Percentiles rank a stretch among this genome's conserved stretches.
Evolutionary conservation across 2,113 vertebrate species (phyloP).

Genomic region (Varanus salvator): DNA sequence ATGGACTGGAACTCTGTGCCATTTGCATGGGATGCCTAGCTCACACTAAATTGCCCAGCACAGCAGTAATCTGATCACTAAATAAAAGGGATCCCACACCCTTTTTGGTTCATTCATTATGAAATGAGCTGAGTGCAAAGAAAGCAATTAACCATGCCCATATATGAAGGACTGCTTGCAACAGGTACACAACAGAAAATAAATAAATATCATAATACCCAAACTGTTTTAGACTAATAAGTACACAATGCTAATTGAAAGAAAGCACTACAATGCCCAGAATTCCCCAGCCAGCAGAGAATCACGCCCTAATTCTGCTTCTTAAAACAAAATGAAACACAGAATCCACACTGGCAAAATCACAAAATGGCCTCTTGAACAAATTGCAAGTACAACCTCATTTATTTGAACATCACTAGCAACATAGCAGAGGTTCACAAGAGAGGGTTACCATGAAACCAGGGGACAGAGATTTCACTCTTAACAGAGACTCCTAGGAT

Average conservation of each 20-base stretch:
- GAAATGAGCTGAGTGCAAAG: background rate
- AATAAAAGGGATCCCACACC: background rate
- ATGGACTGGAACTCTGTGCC: background rate
- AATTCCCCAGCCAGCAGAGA: too few relatives aligned
- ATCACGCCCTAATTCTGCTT: background rate
- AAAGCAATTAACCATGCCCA: background rate
- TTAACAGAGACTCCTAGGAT: background rate
- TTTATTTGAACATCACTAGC: background rate
- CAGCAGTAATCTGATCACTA: background rate
- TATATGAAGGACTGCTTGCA: background rate
- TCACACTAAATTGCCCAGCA: background rate
- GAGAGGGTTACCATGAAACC: background rate
- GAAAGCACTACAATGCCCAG: too few relatives aligned
- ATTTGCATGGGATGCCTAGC: too few relatives aligned
- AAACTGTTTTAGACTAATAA: too few relatives aligned
- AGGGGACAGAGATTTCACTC: background rate
- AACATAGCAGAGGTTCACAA: background rate
- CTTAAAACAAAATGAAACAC: background rate
- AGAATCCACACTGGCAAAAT: background rate
- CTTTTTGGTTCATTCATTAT: background rate
- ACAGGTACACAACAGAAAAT: background rate
- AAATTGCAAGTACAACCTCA: background rate
- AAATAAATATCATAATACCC: too few relatives aligned
- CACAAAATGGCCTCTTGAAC: background rate
- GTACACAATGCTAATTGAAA: too few relatives aligned